Evolutionary conservation across 2,888 invertebrate species (phyloP).

Genomic region (Thysanoteuthis rhombus): DNA sequence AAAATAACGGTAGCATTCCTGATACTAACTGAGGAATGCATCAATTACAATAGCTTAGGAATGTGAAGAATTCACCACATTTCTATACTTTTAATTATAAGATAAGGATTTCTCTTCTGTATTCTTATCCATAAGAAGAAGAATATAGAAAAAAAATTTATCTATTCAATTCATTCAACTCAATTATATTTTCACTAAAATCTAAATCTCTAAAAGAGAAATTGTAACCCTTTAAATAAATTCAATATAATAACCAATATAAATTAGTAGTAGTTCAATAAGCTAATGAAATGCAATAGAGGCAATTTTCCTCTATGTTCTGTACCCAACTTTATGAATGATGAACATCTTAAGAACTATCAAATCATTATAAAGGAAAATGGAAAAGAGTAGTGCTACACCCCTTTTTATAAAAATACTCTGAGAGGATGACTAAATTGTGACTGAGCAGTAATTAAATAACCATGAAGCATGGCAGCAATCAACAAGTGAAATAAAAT

Average conservation of each 20-base stretch:
- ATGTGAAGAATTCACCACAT: background rate
- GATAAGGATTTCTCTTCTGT: too few relatives aligned
- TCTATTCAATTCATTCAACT: background rate
- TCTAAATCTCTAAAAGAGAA: background rate
- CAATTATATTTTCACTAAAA: background rate
- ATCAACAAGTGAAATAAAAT: background rate
- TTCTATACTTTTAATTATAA: slow-evolving; percentile 12
- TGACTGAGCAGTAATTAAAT: background rate
- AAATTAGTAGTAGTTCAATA: background rate
- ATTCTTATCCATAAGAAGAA: too few relatives aligned
- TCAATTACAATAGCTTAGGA: background rate
- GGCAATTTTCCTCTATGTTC: background rate
- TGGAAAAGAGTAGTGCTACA: background rate
- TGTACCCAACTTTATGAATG: background rate
- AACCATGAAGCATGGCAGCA: background rate
- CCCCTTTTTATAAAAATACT: background rate
- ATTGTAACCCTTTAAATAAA: background rate
- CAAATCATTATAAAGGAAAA: background rate
- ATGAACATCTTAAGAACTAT: background rate
- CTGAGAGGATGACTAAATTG: background rate
- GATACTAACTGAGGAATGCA: background rate
- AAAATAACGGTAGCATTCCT: background rate
- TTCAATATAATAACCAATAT: background rate
- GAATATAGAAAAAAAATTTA: background rate
- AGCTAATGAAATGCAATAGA: background rate